Conservation (phyloP, 2,113 vertebrate species). For the Hypanus sabinus region DNA sequence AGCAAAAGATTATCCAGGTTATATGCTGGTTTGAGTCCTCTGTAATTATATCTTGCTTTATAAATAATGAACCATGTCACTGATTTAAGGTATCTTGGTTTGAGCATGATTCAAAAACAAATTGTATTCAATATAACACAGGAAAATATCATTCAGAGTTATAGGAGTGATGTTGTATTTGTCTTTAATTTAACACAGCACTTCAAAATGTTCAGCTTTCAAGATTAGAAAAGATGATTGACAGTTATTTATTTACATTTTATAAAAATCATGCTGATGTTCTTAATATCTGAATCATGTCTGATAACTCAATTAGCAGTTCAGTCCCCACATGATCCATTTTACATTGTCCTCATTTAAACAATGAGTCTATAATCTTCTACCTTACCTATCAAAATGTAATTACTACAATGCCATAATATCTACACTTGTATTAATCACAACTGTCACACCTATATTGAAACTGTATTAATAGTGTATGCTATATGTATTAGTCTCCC, state of each 20-base stretch:
- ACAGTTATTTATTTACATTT: background rate
- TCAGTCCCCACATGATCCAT: background rate
- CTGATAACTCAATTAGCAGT: background rate
- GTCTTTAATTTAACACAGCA: background rate
- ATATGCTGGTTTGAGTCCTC: background rate
- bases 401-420: background rate
- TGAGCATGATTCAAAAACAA: background rate
- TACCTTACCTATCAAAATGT: background rate
- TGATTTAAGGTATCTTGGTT: background rate
- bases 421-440: background rate
- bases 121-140: background rate
- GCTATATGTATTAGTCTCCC: too few species aligned
- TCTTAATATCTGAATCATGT: background rate
- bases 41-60: background rate
- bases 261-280: background rate
- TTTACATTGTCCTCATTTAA: background rate
- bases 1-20: background rate
- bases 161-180: background rate
- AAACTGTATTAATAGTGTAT: background rate
- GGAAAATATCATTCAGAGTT: background rate
- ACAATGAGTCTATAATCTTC: background rate
- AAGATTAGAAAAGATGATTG: background rate
- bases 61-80: background rate
- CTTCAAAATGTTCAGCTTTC: background rate
- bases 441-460: background rate